Evolutionary conservation across 2,797 vertebrate genomes (phyloP), one percentile per base, ranked within the genome.

Genomic region (Cyprinella venusta): DNA sequence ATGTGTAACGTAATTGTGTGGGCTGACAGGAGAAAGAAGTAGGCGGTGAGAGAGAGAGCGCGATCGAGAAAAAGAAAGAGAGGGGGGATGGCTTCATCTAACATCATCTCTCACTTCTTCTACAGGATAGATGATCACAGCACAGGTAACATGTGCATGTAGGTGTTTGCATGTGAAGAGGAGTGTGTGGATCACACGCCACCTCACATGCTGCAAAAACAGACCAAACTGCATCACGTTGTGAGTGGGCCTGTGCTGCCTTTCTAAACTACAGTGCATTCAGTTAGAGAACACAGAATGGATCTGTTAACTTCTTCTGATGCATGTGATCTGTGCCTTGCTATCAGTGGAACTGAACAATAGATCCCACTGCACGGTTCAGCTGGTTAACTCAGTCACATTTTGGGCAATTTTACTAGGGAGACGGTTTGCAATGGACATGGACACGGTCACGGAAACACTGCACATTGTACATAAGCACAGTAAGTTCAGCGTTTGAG

Each of bases 11-110:
- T 67, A 68, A 36, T 24, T 82, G 80, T 40, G 80, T 76, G 72
- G 72, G 80, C 54, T 54, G 71, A 50, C 45, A 54, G 48, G 42
- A 65, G 30, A 67, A 76, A 76, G 50, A 67, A 68, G 63, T 74
- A 76, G 71, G 48, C 68, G 71, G 71, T 65, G 80, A 75, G 59
- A 21, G 8, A 75, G 15, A 74, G 52, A 30, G 69, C 63, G 38
- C 24, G 18, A 24, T 2, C 63, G 36, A 40, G 56, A 80, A 24
- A 61, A 7, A 24, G 12, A 56, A 16, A 36, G 76, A 52, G 26
- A 36, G 63, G 5, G 64, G 26, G 42, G 9, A 15, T 16, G 59
- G 24, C 10, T 82, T 64, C 36, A 75, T 61, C 3, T 54, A 38
- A 54, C 48, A 76, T 76, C 33, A 76, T 67, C 61, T 67, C 10